Evolutionary conservation across 2,113 vertebrate genomes (phyloP).

Genomic region (Megaceryle maxima): DNA sequence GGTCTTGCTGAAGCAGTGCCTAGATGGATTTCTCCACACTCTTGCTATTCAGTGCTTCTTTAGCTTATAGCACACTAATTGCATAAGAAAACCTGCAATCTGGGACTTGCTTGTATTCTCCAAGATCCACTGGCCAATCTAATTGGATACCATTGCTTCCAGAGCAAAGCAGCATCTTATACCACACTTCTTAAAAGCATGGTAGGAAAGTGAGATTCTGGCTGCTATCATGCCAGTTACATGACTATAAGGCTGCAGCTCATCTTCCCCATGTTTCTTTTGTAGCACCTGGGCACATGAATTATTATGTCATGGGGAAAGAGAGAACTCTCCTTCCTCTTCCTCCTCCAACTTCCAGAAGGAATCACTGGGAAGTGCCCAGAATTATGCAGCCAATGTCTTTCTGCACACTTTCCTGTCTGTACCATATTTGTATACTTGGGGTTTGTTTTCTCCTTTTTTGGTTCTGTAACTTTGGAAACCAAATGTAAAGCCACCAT

Average conservation of each 20-base stretch:
- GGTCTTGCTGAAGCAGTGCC: not conserved
- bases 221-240: not conserved
- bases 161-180: not conserved
- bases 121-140: not conserved
- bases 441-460: not conserved
- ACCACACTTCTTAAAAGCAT: not conserved
- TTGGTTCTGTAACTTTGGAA: not conserved
- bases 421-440: not conserved
- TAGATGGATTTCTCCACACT: not conserved
- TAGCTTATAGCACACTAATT: not conserved
- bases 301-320: not conserved
- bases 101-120: not conserved
- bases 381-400: not conserved
- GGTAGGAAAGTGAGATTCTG: not conserved
- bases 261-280: not conserved
- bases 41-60: not conserved
- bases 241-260: not conserved
- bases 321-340: not conserved
- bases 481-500: not conserved
- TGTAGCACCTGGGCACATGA: not conserved
- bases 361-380: not conserved
- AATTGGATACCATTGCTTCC: not conserved
- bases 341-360: not conserved
- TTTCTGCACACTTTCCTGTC: not conserved
- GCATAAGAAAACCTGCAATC: not conserved